Conservation (phyloP, 2,113 vertebrate species). For the Zosterops japonicus region DNA sequence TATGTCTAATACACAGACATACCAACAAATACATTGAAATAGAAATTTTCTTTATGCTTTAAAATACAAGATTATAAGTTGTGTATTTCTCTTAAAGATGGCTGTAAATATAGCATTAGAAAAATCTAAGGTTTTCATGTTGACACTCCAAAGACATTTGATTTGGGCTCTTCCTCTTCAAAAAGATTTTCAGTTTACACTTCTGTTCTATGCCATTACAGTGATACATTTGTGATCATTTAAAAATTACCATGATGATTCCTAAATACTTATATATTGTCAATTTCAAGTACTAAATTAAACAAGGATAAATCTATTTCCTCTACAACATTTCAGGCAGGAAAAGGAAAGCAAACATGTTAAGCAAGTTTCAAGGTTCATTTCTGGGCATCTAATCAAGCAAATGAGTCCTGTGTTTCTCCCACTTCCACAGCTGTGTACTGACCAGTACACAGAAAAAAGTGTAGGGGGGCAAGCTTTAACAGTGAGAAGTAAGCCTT, state of each 20-base stretch:
- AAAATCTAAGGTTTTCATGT: background rate
- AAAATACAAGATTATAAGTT: background rate
- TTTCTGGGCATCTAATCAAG: background rate
- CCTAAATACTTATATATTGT: background rate
- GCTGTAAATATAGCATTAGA: background rate
- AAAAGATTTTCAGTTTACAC: background rate
- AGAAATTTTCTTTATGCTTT: background rate
- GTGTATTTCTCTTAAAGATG: background rate
- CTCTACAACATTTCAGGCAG: background rate
- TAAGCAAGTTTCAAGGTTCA: background rate
- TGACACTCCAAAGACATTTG: background rate
- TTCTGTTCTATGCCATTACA: background rate
- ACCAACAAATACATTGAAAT: background rate
- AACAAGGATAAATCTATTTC: background rate
- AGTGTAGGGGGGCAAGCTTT: background rate
- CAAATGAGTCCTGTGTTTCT: background rate
- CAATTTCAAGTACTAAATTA: background rate
- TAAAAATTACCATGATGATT: background rate
- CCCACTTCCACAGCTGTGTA: background rate
- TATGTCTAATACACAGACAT: background rate
- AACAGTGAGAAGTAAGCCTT: background rate
- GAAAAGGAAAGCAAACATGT: background rate
- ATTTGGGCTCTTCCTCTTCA: background rate
- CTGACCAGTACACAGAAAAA: background rate
- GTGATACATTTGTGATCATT: background rate